Base-by-base conservation (phyloP, 2,888 invertebrate genomes). In the Cheilosia grossa region DNA sequence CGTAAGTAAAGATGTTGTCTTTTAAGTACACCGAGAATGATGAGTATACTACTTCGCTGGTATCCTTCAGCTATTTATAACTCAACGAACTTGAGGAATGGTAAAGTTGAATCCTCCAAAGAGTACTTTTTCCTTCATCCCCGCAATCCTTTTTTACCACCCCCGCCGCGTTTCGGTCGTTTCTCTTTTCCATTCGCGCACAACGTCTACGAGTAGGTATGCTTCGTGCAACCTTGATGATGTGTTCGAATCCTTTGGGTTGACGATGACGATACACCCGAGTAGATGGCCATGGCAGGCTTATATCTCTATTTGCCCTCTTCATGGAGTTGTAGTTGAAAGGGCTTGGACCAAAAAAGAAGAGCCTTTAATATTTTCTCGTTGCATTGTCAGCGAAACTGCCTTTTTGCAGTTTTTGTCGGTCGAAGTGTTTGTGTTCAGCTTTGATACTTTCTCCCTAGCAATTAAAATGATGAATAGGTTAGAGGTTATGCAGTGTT, bases 391-490 rank as follows among this genome's bases (percentile, higher is more conserved):
- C 70, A 66, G 72, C 49, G 40, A 54, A 63, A 73, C 44, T 56
- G 49, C 4, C 21, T 69, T 64, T 61, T 51, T 54, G 59, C 44
- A 10, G 53, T 58, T 63, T 42, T 33, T 58, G 51, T 44, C 37
- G 13, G 47, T 21, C 30, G 10, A 56, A 63, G 78, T 64, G 64
- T 74, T 74, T 83, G 79, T 78, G 79, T 53, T 79, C 53, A 69
- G 53, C 54, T 83, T 77, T 72, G 72, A 63, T 51, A 81, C 61
- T 81, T 27, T 30, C 30, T 75, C 61, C 75, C 10, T 37, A 30
- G 85, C 85, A 85, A 85, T 85, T 85, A 85, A 85, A 72, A 81
- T 85, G 85, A 85, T 85, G 81, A 85, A 85, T 85, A 75, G 61
- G 47, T 4, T 33, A 27, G 58, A 77, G 72, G 80, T 75, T 77